Conservation (phyloP, 2,888 invertebrate species). For the Halictus quadricinctus region DNA sequence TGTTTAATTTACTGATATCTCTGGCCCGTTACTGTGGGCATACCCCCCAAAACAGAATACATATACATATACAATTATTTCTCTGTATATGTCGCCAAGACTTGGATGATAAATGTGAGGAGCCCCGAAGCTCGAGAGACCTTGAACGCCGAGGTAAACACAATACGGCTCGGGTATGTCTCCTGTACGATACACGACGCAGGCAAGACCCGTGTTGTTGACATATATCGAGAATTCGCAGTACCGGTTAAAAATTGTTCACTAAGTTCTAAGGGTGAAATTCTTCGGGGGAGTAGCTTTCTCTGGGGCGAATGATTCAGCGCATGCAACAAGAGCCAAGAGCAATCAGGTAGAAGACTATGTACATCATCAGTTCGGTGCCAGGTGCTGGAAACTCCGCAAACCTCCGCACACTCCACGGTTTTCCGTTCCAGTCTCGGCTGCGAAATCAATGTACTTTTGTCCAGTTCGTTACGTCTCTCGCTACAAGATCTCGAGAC, state of each 20-base stretch:
- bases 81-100: too few relatives aligned
- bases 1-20: too few relatives aligned
- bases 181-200: too few relatives aligned
- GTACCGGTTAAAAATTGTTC: neutral
- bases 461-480: slow-evolving; percentile 50
- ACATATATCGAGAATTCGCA: too few relatives aligned
- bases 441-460: slow-evolving; percentile 44
- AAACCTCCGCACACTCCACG: neutral
- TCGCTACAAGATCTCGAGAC: slow-evolving; percentile 34
- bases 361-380: neutral
- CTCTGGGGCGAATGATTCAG: neutral
- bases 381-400: neutral
- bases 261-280: neutral
- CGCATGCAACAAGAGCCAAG: slow-evolving; percentile 7
- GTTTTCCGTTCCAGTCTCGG: slow-evolving; percentile 5
- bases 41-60: neutral
- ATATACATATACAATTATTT: too few relatives aligned
- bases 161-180: too few relatives aligned
- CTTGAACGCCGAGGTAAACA: too few relatives aligned
- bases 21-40: too few relatives aligned
- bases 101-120: too few relatives aligned
- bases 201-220: too few relatives aligned
- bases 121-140: too few relatives aligned
- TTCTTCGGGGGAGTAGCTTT: neutral
- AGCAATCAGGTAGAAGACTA: slow-evolving; percentile 3